Evolutionary conservation across 2,113 vertebrate genomes (phyloP).

Genomic region (Tetrao urogallus): DNA sequence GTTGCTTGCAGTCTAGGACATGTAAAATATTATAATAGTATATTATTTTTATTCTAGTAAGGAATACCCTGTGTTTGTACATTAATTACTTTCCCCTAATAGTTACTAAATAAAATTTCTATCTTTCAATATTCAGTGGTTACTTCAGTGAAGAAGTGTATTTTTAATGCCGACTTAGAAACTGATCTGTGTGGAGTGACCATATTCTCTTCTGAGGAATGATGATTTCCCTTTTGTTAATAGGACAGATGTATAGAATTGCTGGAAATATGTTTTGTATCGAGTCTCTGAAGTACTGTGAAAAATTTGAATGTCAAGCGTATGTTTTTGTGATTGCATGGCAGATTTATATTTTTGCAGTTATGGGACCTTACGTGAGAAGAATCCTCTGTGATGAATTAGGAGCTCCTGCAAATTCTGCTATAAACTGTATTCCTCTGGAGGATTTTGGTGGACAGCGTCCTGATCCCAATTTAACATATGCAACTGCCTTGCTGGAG

Average conservation of each 20-base stretch:
- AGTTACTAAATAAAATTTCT: neutral
- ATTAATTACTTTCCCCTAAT: neutral
- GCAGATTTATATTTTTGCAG: slow-evolving; percentile 73
- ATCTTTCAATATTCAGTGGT: neutral
- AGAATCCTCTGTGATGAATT: slow-evolving; percentile 95
- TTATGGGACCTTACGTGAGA: slow-evolving; percentile 97
- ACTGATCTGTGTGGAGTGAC: neutral
- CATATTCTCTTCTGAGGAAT: neutral
- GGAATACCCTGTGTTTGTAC: rapidly evolving
- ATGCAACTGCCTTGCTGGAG: slow-evolving; percentile 90
- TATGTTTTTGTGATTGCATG: slow-evolving; percentile 6
- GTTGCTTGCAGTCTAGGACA: neutral
- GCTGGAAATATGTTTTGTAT: neutral
- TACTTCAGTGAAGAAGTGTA: neutral
- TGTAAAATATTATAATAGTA: neutral
- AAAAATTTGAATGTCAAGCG: neutral
- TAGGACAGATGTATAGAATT: neutral
- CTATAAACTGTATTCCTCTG: slow-evolving; percentile 93
- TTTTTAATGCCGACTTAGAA: neutral
- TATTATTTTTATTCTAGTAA: neutral
- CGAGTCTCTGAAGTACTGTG: neutral
- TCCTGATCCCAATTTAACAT: slow-evolving; percentile 93
- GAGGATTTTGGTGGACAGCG: slow-evolving; percentile 96
- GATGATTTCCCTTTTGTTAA: neutral
- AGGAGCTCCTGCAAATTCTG: slow-evolving; percentile 96